Conservation (phyloP, 2,888 invertebrate species). For the Phlogophora meticulosa region DNA sequence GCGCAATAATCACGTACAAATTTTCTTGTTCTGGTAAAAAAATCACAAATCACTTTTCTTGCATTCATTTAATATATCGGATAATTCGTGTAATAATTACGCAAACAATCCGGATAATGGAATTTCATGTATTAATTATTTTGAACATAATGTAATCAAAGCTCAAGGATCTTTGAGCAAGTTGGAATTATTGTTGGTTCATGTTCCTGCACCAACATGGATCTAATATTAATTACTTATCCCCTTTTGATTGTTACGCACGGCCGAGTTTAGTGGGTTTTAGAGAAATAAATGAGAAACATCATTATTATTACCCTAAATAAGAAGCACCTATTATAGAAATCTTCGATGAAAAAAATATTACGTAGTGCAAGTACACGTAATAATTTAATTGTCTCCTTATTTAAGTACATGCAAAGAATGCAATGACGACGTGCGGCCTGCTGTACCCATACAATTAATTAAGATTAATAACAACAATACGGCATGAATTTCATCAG, state of each 20-base stretch:
- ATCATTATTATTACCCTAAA: no score
- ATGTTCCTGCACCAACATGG: background rate
- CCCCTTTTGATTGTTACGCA: background rate
- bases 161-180: conserved; percentile 13
- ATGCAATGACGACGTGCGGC: no score
- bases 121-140: conserved; percentile 38
- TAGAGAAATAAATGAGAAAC: no score
- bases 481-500: conserved; percentile 1
- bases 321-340: no score
- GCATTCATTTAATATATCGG: conserved; percentile 9
- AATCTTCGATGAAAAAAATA: no score
- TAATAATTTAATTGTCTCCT: no score
- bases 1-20: background rate
- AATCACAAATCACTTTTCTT: conserved; percentile 6
- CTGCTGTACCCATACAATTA: background rate
- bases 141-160: conserved; percentile 36
- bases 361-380: no score
- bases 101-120: conserved; percentile 17
- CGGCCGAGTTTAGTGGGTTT: no score
- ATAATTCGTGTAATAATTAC: conserved; percentile 28
- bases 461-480: background rate
- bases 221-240: conserved; percentile 1
- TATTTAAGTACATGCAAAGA: no score
- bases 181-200: background rate
- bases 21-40: conserved; percentile 5